Evolutionary conservation across 1,140 invertebrate genomes (phyloP).

Genomic region (Gonioctena quinquepunctata): DNA sequence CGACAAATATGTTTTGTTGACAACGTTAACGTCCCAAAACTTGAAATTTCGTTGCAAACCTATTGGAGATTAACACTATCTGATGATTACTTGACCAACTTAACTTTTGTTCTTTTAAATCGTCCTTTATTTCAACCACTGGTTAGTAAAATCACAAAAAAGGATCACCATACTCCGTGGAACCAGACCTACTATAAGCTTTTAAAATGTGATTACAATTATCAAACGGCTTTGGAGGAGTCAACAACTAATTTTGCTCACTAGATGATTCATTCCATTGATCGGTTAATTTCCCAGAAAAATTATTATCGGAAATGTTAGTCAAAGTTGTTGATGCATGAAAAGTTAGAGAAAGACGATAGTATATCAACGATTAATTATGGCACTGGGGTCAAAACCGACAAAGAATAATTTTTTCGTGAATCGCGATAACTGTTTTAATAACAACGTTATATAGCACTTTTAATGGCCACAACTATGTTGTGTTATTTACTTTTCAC

Average conservation of each 20-base stretch:
- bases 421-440: neutral
- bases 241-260: neutral
- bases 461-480: slow-evolving; percentile 6
- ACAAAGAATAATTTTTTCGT: neutral
- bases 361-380: neutral
- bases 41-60: no score
- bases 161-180: no score
- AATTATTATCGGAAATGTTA: neutral
- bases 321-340: neutral
- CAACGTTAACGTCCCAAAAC: no score
- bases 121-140: no score
- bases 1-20: no score
- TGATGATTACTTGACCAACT: no score
- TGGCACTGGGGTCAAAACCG: neutral
- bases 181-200: no score
- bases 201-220: no score
- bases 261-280: neutral
- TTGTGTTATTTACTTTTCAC: neutral
- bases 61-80: no score
- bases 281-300: neutral
- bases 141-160: no score
- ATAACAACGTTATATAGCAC: neutral
- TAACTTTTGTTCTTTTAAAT: no score
- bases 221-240: no score
- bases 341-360: neutral